phyloP scores from a whole-genome alignment of 2,797 vertebrate genomes.

The Fringilla coelebs region DNA sequence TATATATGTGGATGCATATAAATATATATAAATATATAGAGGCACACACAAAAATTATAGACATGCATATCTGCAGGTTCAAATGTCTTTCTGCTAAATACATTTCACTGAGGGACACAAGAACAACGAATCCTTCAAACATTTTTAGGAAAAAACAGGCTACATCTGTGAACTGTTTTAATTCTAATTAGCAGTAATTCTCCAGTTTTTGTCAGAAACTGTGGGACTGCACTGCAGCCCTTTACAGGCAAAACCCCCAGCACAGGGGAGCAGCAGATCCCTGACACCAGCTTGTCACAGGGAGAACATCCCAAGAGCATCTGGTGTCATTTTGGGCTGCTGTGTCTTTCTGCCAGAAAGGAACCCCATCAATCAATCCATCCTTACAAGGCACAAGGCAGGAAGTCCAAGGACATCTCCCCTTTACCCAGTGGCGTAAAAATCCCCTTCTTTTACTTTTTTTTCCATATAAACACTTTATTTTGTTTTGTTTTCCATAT shows the following conservation, averaged over 20 bases:
- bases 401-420: background rate
- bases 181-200: background rate
- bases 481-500: background rate
- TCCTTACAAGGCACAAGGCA: background rate
- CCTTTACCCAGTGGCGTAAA: background rate
- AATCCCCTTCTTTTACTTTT: constrained; percentile 20
- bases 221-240: background rate
- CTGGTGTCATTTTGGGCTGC: background rate
- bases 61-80: background rate
- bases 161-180: fast-evolving
- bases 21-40: background rate
- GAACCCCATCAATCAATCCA: background rate
- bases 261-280: background rate
- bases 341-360: background rate
- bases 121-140: background rate
- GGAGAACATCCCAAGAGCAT: background rate
- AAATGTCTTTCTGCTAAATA: background rate
- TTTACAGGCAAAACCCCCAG: background rate
- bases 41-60: background rate
- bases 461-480: background rate
- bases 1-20: background rate
- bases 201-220: background rate
- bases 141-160: background rate
- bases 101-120: background rate
- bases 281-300: background rate